A percentile compares a stretch with the other conserved stretches of the same genome.
Conservation (phyloP, 2,888 invertebrate genomes). For the Stenoptilia bipunctidactyla region DNA sequence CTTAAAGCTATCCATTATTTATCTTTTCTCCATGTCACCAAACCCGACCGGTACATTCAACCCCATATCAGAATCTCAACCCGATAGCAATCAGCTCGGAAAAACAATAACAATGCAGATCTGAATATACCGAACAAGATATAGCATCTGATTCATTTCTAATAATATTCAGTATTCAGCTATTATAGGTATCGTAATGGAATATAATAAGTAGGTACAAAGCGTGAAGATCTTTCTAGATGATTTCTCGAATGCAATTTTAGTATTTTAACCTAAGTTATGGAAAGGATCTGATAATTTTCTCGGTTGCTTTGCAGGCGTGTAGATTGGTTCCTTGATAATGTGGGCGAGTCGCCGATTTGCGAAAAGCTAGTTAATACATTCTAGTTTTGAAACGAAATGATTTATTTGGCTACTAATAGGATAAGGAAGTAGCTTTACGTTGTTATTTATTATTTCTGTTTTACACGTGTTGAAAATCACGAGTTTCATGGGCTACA, state of each 20-base stretch:
- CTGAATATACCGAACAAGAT: neutral
- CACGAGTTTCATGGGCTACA: too few relatives aligned
- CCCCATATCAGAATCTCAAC: too few relatives aligned
- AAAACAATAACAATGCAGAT: neutral
- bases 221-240: constrained; percentile 63
- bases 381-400: neutral
- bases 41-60: too few relatives aligned
- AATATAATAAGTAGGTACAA: constrained; percentile 56
- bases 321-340: constrained; percentile 32
- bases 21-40: too few relatives aligned
- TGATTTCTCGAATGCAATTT: constrained; percentile 65
- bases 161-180: constrained; percentile 34
- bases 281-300: constrained; percentile 62
- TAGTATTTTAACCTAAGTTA: constrained; percentile 52
- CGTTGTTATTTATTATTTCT: too few relatives aligned
- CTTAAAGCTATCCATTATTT: too few relatives aligned
- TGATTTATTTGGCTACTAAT: too few relatives aligned
- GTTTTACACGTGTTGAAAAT: too few relatives aligned
- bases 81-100: too few relatives aligned
- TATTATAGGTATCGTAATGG: constrained; percentile 61
- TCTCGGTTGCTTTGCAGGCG: constrained; percentile 47
- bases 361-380: neutral
- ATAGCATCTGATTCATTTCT: neutral
- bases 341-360: neutral
- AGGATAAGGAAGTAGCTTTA: too few relatives aligned